phyloP scores from a whole-genome alignment of 2,113 vertebrate genomes.

The Pelvicachromis taeniatus region DNA sequence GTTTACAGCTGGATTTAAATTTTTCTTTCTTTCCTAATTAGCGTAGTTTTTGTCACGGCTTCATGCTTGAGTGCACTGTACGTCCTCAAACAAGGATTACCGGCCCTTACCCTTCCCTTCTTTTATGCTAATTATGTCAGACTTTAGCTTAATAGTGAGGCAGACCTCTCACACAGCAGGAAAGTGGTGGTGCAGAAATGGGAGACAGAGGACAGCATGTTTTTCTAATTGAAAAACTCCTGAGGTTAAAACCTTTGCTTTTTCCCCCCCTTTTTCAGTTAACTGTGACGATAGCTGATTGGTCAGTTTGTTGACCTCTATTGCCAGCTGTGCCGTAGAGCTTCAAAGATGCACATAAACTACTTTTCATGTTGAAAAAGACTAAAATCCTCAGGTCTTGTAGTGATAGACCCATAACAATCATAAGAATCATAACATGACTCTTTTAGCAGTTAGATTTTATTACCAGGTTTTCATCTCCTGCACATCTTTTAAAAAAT shows the following conservation, averaged over 20 bases:
- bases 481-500: background rate
- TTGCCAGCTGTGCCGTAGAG: background rate
- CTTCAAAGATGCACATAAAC: background rate
- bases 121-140: slow-evolving; percentile 7
- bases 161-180: background rate
- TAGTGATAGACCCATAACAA: background rate
- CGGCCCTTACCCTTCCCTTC: background rate
- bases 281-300: background rate
- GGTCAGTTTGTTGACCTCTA: background rate
- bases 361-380: background rate
- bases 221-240: slow-evolving; percentile 20
- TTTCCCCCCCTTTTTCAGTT: background rate
- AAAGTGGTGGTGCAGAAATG: background rate
- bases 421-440: background rate
- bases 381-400: background rate
- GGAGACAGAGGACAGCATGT: background rate
- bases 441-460: background rate
- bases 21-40: background rate
- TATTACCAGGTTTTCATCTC: background rate
- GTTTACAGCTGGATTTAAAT: background rate
- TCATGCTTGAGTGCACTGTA: background rate
- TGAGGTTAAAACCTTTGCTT: background rate
- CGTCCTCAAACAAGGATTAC: background rate
- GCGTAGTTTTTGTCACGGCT: background rate
- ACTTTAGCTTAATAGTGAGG: background rate